A percentile compares a stretch with the other conserved stretches of the same genome.
Evolutionary conservation across 2,888 invertebrate species (phyloP).

Genomic region (Ormyrus labotus): DNA sequence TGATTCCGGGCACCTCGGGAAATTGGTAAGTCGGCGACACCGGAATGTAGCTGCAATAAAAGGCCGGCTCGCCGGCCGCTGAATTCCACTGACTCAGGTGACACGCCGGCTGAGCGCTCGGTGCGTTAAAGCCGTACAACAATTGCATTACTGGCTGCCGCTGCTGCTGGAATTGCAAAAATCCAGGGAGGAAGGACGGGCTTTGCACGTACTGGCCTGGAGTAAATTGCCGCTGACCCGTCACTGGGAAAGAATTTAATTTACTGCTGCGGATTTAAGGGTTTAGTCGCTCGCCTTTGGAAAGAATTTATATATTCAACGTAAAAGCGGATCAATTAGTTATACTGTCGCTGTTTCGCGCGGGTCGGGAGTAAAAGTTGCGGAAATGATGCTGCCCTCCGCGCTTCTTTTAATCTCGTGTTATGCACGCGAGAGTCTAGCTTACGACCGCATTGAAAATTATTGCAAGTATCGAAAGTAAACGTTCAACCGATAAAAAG

Average conservation of each 20-base stretch:
- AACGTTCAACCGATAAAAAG: no score
- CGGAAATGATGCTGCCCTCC: no score
- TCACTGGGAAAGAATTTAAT: slow-evolving; percentile 43
- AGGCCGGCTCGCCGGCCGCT: slow-evolving; percentile 19
- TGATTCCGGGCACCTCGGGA: slow-evolving; percentile 59
- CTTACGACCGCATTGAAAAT: no score
- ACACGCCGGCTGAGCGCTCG: slow-evolving; percentile 38
- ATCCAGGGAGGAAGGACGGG: slow-evolving; percentile 25
- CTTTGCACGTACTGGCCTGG: slow-evolving; percentile 51
- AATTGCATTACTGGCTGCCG: slow-evolving; percentile 26
- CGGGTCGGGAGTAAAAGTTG: no score
- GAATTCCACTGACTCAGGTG: slow-evolving; percentile 28
- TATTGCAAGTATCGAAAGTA: no score
- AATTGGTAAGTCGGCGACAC: slow-evolving; percentile 63
- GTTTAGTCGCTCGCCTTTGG: no score
- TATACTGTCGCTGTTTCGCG: no score
- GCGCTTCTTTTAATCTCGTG: no score
- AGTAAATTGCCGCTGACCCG: slow-evolving; percentile 8
- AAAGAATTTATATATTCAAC: no score
- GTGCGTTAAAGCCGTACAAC: slow-evolving; percentile 56
- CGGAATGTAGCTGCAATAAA: slow-evolving; percentile 67
- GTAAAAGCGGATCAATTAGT: no score
- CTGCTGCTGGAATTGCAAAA: slow-evolving; percentile 45
- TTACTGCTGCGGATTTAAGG: not conserved
- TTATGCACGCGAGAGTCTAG: no score